Evolutionary conservation across 2,113 vertebrate genomes (phyloP).

Genomic region (Casuarius casuarius): DNA sequence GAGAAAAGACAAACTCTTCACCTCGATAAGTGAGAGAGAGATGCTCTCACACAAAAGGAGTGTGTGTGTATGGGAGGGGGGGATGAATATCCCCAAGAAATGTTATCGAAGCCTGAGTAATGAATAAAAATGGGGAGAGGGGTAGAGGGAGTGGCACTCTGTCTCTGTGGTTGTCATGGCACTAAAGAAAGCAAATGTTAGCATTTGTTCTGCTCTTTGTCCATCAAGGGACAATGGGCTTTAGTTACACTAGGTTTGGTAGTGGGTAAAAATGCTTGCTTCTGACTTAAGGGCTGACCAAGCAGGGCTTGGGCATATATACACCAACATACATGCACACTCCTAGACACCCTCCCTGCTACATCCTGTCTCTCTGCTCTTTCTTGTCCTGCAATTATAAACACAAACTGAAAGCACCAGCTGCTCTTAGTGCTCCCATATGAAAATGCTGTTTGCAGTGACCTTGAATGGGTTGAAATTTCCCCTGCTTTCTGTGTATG

Average conservation of each 20-base stretch:
- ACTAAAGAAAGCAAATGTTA: neutral
- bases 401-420: neutral
- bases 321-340: neutral
- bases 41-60: neutral
- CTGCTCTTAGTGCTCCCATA: neutral
- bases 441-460: neutral
- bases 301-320: neutral
- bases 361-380: neutral
- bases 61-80: accelerated
- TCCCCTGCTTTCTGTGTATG: neutral
- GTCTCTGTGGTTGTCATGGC: neutral
- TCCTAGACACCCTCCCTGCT: neutral
- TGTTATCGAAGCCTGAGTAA: neutral
- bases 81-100: neutral
- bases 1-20: neutral
- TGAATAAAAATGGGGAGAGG: neutral
- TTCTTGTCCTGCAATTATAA: neutral
- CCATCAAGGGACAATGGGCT: neutral
- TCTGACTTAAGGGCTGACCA: neutral
- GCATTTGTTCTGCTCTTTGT: neutral
- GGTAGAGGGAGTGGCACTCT: neutral
- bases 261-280: neutral
- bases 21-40: neutral
- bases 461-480: neutral
- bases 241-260: neutral